Evolutionary conservation across 2,797 vertebrate species (phyloP).

Genomic region (Tokudaia muenninki): DNA sequence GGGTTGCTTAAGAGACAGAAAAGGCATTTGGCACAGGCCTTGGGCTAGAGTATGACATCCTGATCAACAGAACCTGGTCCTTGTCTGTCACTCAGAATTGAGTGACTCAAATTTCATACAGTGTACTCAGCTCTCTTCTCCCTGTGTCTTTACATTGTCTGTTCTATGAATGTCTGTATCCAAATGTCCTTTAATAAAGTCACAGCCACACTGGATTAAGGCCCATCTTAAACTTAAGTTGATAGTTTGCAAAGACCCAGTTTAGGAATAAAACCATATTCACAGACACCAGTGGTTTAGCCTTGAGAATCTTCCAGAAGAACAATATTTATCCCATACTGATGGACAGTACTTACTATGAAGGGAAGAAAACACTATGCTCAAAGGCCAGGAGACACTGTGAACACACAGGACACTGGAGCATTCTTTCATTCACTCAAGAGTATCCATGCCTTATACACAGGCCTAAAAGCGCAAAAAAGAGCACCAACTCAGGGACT

Average conservation of each 20-base stretch:
- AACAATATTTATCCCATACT: not conserved
- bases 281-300: not conserved
- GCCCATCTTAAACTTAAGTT: not conserved
- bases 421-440: not conserved
- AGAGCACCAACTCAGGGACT: not conserved
- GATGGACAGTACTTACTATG: no score
- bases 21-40: not conserved
- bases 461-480: not conserved
- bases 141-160: not conserved
- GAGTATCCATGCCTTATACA: not conserved
- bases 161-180: not conserved
- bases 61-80: not conserved
- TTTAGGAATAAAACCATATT: not conserved
- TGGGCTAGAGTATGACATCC: not conserved
- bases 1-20: not conserved
- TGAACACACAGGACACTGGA: not conserved
- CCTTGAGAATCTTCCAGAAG: not conserved
- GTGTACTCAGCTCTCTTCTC: not conserved
- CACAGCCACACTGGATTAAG: not conserved
- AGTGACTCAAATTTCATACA: no score
- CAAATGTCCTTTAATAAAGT: not conserved
- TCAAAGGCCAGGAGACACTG: not conserved
- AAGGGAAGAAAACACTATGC: not conserved
- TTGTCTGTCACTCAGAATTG: not conserved
- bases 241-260: not conserved